Evolutionary conservation across 2,113 vertebrate genomes (phyloP), one percentile per base, ranked within the genome.

Genomic region (Scomber colias): DNA sequence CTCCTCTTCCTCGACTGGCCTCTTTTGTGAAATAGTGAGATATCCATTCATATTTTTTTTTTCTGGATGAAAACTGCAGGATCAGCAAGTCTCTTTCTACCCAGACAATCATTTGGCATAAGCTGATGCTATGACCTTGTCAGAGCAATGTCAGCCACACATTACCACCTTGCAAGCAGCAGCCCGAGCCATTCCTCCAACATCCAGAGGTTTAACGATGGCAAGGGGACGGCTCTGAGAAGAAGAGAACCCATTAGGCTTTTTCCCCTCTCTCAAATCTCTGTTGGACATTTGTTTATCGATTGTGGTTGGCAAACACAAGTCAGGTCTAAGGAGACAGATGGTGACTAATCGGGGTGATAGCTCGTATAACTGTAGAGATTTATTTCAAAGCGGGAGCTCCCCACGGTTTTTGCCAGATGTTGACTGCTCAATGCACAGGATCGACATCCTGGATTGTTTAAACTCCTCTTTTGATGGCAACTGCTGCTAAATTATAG

Each of bases 251-350:
- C 35, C n/a, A 40, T 63, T 14, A n/a, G 65, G n/a, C 53, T 57
- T 57, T 57, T 71, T n/a, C 48, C 9, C 9, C 35, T 61, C 9
- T 13, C 24, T 77, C 17, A 64, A 17, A 57, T 64, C 40, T 53
- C 3, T 2, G 62, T n/a, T 16, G 4, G 55, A 72, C 45, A n/a
- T 70, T 81, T 65, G 63, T 65, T 56, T 74, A 84, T 77, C 15
- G 77, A 77, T 89, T 89, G 59, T 77, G 54, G 76, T 81, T 75
- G 77, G 77, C 70, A 81, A 73, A 82, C 54, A 69, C 65, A 46
- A 50, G 60, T 77, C 71, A 48, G 19, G 61, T 75, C 62, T 31
- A 46, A 61, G 56, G 67, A 82, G 71, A 65, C 75, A 69, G 66
- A 59, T 66, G 71, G 61, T 46, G 76, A 67, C 56, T 79, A 60